Conservation (phyloP, 1,140 invertebrate genomes). For the Euborellia annulipes region DNA sequence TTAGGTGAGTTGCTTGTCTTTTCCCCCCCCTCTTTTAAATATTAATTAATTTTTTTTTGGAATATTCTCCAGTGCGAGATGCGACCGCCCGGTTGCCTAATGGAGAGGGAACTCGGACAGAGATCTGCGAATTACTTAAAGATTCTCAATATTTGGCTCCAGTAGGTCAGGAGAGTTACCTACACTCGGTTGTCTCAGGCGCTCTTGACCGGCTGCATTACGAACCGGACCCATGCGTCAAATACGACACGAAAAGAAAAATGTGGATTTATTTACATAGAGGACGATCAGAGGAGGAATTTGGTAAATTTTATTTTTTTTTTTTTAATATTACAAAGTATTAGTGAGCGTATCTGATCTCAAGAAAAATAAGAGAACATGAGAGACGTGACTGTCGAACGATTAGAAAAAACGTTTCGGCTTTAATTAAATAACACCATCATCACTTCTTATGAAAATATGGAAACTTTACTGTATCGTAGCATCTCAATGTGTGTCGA, state of each 20-base stretch:
- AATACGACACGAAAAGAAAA: constrained; percentile 75
- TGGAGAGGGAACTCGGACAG: constrained; percentile 79
- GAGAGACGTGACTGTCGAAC: no score
- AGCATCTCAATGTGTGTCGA: no score
- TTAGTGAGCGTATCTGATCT: no score
- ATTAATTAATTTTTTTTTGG: not conserved
- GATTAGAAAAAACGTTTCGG: no score
- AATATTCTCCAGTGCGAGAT: constrained; percentile 52
- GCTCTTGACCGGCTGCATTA: constrained; percentile 77
- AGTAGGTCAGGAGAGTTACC: constrained; percentile 32
- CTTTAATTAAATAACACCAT: no score
- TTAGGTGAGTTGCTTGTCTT: constrained; percentile 31
- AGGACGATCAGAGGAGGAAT: constrained; percentile 57
- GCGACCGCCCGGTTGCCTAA: constrained; percentile 83
- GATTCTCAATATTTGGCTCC: constrained; percentile 72
- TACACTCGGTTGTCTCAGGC: constrained; percentile 76
- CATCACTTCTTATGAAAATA: no score
- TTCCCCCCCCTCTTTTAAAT: not conserved
- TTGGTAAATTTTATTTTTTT: constrained; percentile 27
- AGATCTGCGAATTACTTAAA: constrained; percentile 70
- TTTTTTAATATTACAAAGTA: not conserved
- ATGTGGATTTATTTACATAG: constrained; percentile 83
- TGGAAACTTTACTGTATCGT: no score
- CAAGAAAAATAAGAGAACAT: no score
- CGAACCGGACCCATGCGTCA: constrained; percentile 77